Evolutionary conservation across 2,113 vertebrate genomes (phyloP), one percentile per base, ranked within the genome.

Genomic region (Charina bottae): DNA sequence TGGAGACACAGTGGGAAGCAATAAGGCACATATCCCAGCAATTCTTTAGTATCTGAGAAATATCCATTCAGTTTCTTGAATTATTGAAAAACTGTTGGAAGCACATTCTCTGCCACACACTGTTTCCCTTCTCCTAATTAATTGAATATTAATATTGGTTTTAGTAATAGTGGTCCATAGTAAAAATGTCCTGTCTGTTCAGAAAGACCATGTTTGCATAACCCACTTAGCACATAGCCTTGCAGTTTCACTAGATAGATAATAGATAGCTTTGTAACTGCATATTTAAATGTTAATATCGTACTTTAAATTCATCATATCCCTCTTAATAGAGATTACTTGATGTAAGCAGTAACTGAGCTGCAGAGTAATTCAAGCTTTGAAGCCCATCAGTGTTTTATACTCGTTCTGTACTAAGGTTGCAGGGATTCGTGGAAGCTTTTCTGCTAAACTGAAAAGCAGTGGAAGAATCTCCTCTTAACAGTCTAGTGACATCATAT

Each of bases 171-270:
- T 86, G 53, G 59, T 87, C 59, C 33, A n/a, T 24, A 88, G 93
- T 90, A 92, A 89, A 92, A 87, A 53, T 37, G 78, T 91, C 6
- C 60, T 56, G 23, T 6, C 15, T 17, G 89, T 17, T 87, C 86
- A 68, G 54, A 92, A 95, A 93, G 90, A 12, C 90, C 64, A 90
- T 89, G 92, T 94, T 60, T 58, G 23, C 12, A 92, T 92, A 85
- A 53, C 24, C 89, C 58, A 91, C 10, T 33, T 54, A 72, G 15
- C 26, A 28, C 19, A 58, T 68, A 53, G 11, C 60, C 26, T 54
- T 88, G 12, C 17, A 37, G 9, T 58, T 92, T 92, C 58, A 64
- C 53, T 87, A 26, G 55, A 42, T 55, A 87, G 90, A 91, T 55
- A 49, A 55, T 11, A 87, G 42, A 60, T 33, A n/a, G 17, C n/a